Base-by-base conservation (phyloP, 2,888 invertebrate species). In the Caenorhabditis wallacei region DNA sequence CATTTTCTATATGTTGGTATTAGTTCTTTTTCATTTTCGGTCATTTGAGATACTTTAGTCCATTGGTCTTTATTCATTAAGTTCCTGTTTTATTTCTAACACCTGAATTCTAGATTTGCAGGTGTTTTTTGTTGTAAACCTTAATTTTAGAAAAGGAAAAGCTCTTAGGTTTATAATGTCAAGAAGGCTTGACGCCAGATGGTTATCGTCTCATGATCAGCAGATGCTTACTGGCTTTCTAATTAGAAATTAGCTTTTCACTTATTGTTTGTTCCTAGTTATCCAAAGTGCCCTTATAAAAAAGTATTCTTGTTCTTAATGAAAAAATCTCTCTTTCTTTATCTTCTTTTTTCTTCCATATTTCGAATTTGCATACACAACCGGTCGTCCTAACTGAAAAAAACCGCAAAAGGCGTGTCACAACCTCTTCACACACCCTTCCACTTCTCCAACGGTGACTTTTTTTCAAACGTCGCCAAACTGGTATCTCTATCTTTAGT, bases 371-470 rank as follows among this genome's bases (percentile, higher is more conserved):
- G 35, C 71, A 72, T 72, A 48, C n/a, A 48, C 48, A 71, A 54
- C 70, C 51, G 59, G 64, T 51, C 18, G 30, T 8, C 30, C 11
- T 61, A 37, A n/a, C 22, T 35, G 56, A 30, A 56, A 66, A 64
- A 46, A 59, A 56, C 56, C 74, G 56, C 74, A 54, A 64, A 72
- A 63, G 53, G 72, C 63, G 46, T 56, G 64, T 30, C 63, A 35
- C 54, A 37, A 63, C 72, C 63, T 51, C 70, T 71, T 59, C 59
- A 61, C 16, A 51, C 18, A 30, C 46, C 16, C 46, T 5, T 20
- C 8, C n/a, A 20, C 20, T 48, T 46, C 56, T 70, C 59, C 35
- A 24, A 59, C 59, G 26, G 59, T 71, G 53, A 63, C 48, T 64
- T 63, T 35, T 16, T 13, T 16, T 8, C n/a, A 2, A 26, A 30